Evolutionary conservation across 1,140 invertebrate species (phyloP).

Genomic region (Procambarus clarkii): DNA sequence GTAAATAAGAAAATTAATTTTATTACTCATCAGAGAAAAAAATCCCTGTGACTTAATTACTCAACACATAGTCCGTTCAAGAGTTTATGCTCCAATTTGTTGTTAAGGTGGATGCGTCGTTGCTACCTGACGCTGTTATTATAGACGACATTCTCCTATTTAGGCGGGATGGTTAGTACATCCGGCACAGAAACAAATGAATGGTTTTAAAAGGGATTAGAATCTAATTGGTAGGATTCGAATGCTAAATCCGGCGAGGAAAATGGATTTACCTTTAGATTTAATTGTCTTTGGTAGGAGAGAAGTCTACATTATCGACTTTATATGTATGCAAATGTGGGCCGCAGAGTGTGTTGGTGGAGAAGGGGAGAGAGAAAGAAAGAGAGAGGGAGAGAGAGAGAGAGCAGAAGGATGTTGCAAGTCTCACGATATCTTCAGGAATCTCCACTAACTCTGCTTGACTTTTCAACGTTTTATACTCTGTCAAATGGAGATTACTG

Average conservation of each 20-base stretch:
- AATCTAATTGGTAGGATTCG: conserved; percentile 54
- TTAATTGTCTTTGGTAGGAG: conserved; percentile 42
- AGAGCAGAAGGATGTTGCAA: too few species aligned
- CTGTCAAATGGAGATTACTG: too few species aligned
- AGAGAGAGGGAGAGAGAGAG: background rate
- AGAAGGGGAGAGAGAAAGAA: background rate
- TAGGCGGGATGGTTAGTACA: background rate
- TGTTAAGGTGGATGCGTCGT: too few species aligned
- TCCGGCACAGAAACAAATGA: background rate
- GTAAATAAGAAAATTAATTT: too few species aligned
- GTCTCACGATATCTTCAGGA: too few species aligned
- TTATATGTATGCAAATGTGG: conserved; percentile 55
- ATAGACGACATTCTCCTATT: background rate
- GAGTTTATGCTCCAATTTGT: too few species aligned
- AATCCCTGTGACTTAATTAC: too few species aligned
- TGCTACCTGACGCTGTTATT: too few species aligned
- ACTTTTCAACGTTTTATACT: too few species aligned
- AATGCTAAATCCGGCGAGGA: conserved; percentile 49
- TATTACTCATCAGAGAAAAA: too few species aligned
- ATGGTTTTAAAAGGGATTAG: conserved; percentile 46
- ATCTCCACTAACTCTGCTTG: too few species aligned
- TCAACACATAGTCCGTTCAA: too few species aligned
- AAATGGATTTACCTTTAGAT: conserved; percentile 59
- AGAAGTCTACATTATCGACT: conserved; percentile 35
- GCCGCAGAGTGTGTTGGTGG: background rate